phyloP scores from a whole-genome alignment of 2,113 vertebrate species.

The Capreolus pygargus region DNA sequence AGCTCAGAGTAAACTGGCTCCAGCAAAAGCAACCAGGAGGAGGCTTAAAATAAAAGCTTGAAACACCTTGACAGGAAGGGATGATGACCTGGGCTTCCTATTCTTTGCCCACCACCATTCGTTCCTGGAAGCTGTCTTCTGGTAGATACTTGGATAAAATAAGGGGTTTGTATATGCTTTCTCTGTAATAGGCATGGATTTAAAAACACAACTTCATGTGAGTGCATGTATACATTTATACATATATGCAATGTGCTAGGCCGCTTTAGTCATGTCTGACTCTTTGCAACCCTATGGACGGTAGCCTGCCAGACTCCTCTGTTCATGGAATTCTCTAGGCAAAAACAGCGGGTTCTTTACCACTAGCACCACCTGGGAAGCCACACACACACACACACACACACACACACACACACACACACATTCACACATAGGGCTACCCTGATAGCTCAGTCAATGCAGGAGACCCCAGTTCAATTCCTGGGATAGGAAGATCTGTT shows the following conservation, averaged over 20 bases:
- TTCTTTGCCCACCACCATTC: neutral
- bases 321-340: neutral
- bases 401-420: neutral
- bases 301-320: neutral
- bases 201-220: neutral
- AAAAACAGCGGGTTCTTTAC: neutral
- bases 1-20: neutral
- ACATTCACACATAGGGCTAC: rapidly evolving
- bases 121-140: neutral
- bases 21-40: neutral
- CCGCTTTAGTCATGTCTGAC: rapidly evolving
- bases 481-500: neutral
- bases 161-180: neutral
- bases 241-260: neutral
- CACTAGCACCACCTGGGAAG: neutral
- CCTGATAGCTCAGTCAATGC: neutral
- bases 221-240: neutral
- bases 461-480: neutral
- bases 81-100: neutral
- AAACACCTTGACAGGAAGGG: neutral
- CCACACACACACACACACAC: too few relatives aligned
- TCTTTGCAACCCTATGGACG: neutral
- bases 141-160: neutral
- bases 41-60: neutral
- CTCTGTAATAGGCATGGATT: neutral